Evolutionary conservation across 1,140 invertebrate species (phyloP).

Genomic region (Ceratina calcarata): DNA sequence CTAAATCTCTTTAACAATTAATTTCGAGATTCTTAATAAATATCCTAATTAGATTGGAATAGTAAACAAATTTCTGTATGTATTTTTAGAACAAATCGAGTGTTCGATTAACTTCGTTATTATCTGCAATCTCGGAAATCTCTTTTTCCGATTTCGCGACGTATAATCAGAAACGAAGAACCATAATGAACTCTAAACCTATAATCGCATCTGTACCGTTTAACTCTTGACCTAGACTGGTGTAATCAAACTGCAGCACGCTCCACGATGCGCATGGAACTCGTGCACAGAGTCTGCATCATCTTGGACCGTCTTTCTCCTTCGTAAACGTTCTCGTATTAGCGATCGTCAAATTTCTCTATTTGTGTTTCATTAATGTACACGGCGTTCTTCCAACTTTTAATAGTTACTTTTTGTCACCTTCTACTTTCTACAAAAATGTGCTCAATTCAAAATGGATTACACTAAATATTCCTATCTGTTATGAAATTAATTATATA

Average conservation of each 20-base stretch:
- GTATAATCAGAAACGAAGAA: slow-evolving; percentile 18
- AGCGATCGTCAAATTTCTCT: slow-evolving; percentile 5
- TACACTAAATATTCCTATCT: too few species aligned
- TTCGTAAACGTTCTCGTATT: neutral
- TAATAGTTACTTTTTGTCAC: too few species aligned
- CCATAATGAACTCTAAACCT: slow-evolving; percentile 17
- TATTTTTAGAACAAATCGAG: neutral
- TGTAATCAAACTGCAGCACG: slow-evolving; percentile 66
- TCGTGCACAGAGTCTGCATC: slow-evolving; percentile 9
- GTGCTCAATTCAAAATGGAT: too few species aligned
- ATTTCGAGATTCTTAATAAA: too few species aligned
- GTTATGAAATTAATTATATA: too few species aligned
- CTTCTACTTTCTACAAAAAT: too few species aligned
- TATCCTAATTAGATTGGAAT: too few species aligned
- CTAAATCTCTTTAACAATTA: too few species aligned
- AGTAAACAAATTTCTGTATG: too few species aligned
- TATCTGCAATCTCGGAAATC: neutral
- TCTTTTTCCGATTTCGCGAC: slow-evolving; percentile 1
- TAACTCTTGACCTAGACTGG: slow-evolving; percentile 51
- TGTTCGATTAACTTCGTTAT: neutral
- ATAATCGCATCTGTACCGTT: slow-evolving; percentile 27
- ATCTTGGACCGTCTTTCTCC: slow-evolving; percentile 9
- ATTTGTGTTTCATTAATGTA: slow-evolving; percentile 21
- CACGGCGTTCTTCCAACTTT: neutral
- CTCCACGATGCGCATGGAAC: slow-evolving; percentile 59